phyloP scores from a whole-genome alignment of 2,888 invertebrate genomes.

The Tanypteryx hageni region DNA sequence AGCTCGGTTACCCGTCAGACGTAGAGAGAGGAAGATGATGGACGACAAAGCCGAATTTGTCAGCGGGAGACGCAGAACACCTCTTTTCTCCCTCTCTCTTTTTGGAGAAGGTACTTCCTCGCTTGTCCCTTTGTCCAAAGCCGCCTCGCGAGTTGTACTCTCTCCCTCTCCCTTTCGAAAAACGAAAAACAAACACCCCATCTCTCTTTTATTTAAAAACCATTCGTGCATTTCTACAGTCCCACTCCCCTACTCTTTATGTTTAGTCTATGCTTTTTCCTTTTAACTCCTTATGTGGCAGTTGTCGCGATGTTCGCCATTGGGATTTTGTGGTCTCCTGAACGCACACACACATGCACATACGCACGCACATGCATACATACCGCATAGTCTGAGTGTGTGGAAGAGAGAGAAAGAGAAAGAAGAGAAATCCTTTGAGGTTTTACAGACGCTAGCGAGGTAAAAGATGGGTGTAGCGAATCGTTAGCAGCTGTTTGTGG shows the following conservation, averaged over 20 bases:
- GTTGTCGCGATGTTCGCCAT: slow-evolving; percentile 57
- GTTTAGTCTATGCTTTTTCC: slow-evolving; percentile 44
- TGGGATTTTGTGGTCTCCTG: slow-evolving; percentile 54
- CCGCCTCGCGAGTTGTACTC: neutral
- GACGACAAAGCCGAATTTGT: slow-evolving; percentile 61
- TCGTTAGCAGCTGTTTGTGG: slow-evolving; percentile 58
- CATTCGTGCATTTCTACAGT: neutral
- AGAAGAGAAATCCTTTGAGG: slow-evolving; percentile 54
- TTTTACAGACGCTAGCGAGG: slow-evolving; percentile 38
- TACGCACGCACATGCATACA: neutral
- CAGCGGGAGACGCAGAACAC: slow-evolving; percentile 52
- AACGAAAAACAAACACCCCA: neutral
- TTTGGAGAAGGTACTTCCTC: slow-evolving; percentile 2
- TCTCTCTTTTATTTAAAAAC: neutral
- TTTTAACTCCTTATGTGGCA: slow-evolving; percentile 31
- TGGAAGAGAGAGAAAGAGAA: neutral
- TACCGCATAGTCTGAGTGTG: neutral
- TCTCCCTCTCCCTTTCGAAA: neutral
- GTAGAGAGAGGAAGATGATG: slow-evolving; percentile 38
- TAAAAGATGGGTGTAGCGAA: slow-evolving; percentile 58
- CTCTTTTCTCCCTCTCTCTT: neutral
- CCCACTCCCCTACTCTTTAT: neutral
- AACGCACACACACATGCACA: slow-evolving; percentile 13
- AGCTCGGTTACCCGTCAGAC: neutral
- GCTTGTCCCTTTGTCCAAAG: neutral